phyloP scores from a whole-genome alignment of 2,113 vertebrate genomes.

The Hemibagrus wyckioides region DNA sequence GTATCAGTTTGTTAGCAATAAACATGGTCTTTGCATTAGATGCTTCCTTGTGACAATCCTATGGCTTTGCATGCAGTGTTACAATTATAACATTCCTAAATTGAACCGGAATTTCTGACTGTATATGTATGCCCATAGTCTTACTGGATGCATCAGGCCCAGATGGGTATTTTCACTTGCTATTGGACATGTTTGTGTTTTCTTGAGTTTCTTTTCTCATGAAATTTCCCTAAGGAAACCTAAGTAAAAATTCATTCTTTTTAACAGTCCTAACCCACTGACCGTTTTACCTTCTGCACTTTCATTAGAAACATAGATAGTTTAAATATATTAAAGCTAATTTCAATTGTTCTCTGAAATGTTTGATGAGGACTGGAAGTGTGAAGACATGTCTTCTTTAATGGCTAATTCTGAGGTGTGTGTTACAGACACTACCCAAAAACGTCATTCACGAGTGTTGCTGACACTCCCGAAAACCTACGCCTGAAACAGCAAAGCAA shows the following conservation, averaged over 20 bases:
- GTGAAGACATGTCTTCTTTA: constrained; percentile 4
- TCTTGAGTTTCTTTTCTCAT: not conserved
- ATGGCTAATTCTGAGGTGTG: constrained; percentile 50
- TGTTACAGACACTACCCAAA: constrained; percentile 95
- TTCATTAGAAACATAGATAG: not conserved
- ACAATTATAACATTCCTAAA: not conserved
- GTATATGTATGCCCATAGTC: not conserved
- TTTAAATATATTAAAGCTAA: not conserved
- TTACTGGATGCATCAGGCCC: not conserved
- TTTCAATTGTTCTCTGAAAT: not conserved
- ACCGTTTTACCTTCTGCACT: not conserved
- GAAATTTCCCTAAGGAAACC: not conserved
- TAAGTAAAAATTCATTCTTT: not conserved
- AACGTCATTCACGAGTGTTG: constrained; percentile 92
- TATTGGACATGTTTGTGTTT: not conserved
- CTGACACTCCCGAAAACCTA: constrained; percentile 95
- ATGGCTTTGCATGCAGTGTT: not conserved
- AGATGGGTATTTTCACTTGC: not conserved
- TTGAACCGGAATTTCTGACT: not conserved
- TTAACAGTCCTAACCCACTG: not conserved
- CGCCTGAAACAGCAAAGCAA: constrained; percentile 95
- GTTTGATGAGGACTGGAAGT: constrained; percentile 16
- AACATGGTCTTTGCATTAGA: not conserved
- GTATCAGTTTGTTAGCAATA: too few species aligned
- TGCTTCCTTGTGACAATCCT: not conserved